phyloP scores from a whole-genome alignment of 2,797 vertebrate genomes.

The Helarctos malayanus region DNA sequence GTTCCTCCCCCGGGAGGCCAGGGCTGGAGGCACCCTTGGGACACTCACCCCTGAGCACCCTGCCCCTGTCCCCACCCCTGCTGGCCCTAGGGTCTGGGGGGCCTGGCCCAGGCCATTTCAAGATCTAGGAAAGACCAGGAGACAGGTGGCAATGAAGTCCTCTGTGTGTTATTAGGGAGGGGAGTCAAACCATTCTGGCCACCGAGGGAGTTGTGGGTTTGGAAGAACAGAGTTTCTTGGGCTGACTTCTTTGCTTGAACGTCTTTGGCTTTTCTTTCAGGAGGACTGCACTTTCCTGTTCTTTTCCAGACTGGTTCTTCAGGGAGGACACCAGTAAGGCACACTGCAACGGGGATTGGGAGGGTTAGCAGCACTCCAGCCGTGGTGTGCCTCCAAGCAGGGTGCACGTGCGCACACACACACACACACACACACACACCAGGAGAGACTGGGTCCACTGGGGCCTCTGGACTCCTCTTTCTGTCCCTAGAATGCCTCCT shows the following conservation, averaged over 20 bases:
- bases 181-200: slow-evolving; percentile 89
- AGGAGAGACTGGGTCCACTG: background rate
- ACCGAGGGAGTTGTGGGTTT: slow-evolving; percentile 86
- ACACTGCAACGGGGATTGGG: slow-evolving; percentile 87
- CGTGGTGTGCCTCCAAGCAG: background rate
- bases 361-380: background rate
- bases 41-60: background rate
- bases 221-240: slow-evolving; percentile 81
- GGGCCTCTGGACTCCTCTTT: background rate
- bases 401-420: background rate
- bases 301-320: slow-evolving; percentile 86
- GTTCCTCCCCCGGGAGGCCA: background rate
- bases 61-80: background rate
- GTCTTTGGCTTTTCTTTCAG: slow-evolving; percentile 58
- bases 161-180: slow-evolving; percentile 54
- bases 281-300: background rate
- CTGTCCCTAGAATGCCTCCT: background rate
- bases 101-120: background rate
- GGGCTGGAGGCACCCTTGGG: background rate
- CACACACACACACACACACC: background rate
- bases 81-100: background rate
- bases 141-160: slow-evolving; percentile 43
- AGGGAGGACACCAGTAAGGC: slow-evolving; percentile 90
- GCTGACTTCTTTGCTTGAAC: slow-evolving; percentile 69
- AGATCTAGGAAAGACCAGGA: slow-evolving; percentile 73